phyloP scores from a whole-genome alignment of 1,140 invertebrate genomes.

The Drosophila lini region DNA sequence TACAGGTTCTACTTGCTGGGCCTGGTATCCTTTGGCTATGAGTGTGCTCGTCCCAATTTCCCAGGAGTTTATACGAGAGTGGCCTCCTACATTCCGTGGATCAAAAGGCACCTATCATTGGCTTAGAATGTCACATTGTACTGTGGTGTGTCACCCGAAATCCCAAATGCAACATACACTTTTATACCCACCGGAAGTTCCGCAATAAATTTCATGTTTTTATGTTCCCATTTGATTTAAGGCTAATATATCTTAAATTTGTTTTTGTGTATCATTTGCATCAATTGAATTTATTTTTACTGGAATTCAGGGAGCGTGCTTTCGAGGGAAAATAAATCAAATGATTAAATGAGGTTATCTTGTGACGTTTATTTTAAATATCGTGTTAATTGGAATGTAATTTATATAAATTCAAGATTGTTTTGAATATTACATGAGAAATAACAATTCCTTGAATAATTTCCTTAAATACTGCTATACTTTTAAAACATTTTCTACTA shows the following conservation, averaged over 20 bases:
- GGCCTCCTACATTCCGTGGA: constrained; percentile 83
- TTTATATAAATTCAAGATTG: not conserved
- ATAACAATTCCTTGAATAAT: not conserved
- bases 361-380: not conserved
- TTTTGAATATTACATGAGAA: not conserved
- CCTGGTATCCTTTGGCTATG: constrained; percentile 89
- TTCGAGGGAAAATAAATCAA: not conserved
- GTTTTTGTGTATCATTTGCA: constrained; percentile 12
- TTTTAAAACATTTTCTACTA: not conserved
- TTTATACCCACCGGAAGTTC: constrained; percentile 22
- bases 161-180: constrained; percentile 9
- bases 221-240: constrained; percentile 25
- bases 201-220: constrained; percentile 41
- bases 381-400: not conserved
- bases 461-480: not conserved
- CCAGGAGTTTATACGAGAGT: constrained; percentile 89
- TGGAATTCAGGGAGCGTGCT: not conserved
- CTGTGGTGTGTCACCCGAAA: constrained; percentile 20
- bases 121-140: constrained; percentile 14
- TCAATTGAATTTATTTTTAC: not conserved
- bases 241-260: constrained; percentile 7
- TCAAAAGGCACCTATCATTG: constrained; percentile 49
- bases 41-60: constrained; percentile 88
- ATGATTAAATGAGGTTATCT: not conserved
- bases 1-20: constrained; percentile 86